Conservation (phyloP, 2,113 vertebrate species). For the Cephalophus harveyi region DNA sequence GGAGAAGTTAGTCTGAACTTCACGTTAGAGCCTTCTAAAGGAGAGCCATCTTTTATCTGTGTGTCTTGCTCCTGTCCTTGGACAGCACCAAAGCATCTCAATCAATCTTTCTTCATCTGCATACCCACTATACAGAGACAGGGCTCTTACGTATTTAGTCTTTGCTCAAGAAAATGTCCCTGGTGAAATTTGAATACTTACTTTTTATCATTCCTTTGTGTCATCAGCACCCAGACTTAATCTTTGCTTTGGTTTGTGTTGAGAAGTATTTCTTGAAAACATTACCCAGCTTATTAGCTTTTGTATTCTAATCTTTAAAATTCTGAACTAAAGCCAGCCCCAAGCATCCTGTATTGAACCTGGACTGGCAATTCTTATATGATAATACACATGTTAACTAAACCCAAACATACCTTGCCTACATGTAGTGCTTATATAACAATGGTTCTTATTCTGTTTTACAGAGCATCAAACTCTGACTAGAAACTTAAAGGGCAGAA, state of each 20-base stretch:
- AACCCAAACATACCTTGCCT: not conserved
- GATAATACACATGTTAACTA: not conserved
- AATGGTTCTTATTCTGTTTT: constrained; percentile 17
- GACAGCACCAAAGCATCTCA: not conserved
- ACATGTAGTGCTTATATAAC: not conserved
- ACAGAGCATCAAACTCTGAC: not conserved
- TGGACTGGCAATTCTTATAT: no score
- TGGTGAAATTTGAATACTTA: not conserved
- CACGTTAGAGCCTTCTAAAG: not conserved
- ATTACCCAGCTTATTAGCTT: not conserved
- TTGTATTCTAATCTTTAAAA: constrained; percentile 22
- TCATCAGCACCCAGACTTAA: not conserved
- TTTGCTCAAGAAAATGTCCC: constrained; percentile 9
- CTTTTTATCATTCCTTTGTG: not conserved
- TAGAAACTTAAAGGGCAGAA: not conserved
- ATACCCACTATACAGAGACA: not conserved
- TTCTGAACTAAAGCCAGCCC: not conserved
- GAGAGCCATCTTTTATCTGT: not conserved
- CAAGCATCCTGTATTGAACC: no score
- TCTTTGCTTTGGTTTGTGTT: not conserved
- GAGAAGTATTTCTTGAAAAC: constrained; percentile 14
- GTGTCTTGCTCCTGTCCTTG: not conserved
- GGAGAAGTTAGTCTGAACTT: not conserved
- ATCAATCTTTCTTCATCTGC: not conserved
- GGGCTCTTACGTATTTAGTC: not conserved